These are phyloP conservation scores for Elysia crispata DNA, from an alignment of 2,888 invertebrate species.

Conservation along the genomic window DNA sequence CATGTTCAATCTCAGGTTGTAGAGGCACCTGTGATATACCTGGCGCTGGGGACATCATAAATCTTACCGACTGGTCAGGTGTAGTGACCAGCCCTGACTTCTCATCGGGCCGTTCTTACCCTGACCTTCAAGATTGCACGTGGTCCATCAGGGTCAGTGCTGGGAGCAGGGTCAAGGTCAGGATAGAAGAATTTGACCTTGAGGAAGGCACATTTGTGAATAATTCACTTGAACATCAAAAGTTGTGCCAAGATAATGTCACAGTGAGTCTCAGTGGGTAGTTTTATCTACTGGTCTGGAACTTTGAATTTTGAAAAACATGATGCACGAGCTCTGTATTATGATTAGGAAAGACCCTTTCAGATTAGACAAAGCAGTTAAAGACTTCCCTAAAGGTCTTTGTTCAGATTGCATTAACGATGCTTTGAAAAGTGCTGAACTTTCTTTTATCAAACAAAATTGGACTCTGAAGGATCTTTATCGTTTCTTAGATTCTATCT, in stretches of 20 bases:
- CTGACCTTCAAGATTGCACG: slow-evolving; percentile 51
- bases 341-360: too few species aligned
- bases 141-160: slow-evolving; percentile 52
- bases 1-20: not conserved
- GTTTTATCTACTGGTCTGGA: too few species aligned
- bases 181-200: slow-evolving; percentile 49
- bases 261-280: slow-evolving; percentile 41
- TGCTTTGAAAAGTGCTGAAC: too few species aligned
- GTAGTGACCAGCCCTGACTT: slow-evolving; percentile 49
- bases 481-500: too few species aligned
- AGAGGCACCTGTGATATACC: not conserved
- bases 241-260: slow-evolving; percentile 46
- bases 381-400: too few species aligned
- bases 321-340: too few species aligned
- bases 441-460: too few species aligned
- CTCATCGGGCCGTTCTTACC: slow-evolving; percentile 42
- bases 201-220: slow-evolving; percentile 47
- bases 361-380: too few species aligned
- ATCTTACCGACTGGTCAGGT: slow-evolving; percentile 52
- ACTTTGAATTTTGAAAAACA: too few species aligned
- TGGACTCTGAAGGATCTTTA: too few species aligned
- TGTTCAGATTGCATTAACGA: too few species aligned
- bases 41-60: slow-evolving; percentile 12
- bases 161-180: slow-evolving; percentile 52
- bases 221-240: not conserved